A percentile compares a stretch with the other conserved stretches of the same genome.
Evolutionary conservation across 1,140 invertebrate species (phyloP).

Genomic region (Pygmarrhopalites habei): DNA sequence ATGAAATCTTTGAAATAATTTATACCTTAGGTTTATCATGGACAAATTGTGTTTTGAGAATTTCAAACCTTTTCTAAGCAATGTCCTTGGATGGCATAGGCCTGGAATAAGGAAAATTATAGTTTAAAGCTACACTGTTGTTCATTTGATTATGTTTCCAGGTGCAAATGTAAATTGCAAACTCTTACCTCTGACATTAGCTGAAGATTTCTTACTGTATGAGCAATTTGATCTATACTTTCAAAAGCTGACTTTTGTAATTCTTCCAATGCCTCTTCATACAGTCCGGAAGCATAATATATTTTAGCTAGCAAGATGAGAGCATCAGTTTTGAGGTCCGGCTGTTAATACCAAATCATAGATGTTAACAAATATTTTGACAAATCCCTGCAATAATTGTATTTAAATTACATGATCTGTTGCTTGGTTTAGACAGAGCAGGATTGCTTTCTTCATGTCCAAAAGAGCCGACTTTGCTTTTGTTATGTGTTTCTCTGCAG

Average conservation of each 20-base stretch:
- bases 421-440: slow-evolving; percentile 64
- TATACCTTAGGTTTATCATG: too few relatives aligned
- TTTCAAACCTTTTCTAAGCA: slow-evolving; percentile 39
- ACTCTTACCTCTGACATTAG: slow-evolving; percentile 90
- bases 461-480: slow-evolving; percentile 67
- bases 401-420: slow-evolving; percentile 67
- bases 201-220: slow-evolving; percentile 75
- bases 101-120: too few relatives aligned
- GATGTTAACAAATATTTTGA: too few relatives aligned
- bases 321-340: slow-evolving; percentile 75
- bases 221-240: slow-evolving; percentile 60
- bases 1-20: too few relatives aligned
- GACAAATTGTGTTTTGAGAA: too few relatives aligned
- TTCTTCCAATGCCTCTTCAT: slow-evolving; percentile 71
- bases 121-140: too few relatives aligned
- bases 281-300: slow-evolving; percentile 78
- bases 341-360: too few relatives aligned
- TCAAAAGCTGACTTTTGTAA: slow-evolving; percentile 61
- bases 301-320: slow-evolving; percentile 81
- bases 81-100: slow-evolving; percentile 73
- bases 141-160: too few relatives aligned
- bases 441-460: slow-evolving; percentile 69
- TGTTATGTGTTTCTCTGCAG: slow-evolving; percentile 68
- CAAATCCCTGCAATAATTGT: too few relatives aligned
- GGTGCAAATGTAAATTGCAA: too few relatives aligned